Percentiles rank a stretch among this genome's conserved stretches.
These are phyloP conservation scores for Bombus impatiens DNA, from an alignment of 1,140 invertebrate genomes.

Conservation along the genomic window DNA sequence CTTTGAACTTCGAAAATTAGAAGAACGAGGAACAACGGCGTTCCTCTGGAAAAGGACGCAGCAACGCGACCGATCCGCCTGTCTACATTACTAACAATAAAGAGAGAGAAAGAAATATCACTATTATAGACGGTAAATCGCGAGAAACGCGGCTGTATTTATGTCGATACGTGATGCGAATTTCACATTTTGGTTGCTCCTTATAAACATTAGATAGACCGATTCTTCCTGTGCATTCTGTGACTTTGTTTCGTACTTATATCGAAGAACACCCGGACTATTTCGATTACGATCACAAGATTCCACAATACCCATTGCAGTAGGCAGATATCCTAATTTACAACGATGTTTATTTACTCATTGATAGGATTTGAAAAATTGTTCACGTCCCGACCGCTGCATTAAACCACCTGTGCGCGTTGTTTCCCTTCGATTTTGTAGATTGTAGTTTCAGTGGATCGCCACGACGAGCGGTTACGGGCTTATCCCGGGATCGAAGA, in stretches of 20 bases:
- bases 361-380: not conserved
- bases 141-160: not conserved
- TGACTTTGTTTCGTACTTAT: not conserved
- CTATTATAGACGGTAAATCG: not conserved
- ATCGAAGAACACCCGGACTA: too few species aligned
- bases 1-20: not conserved
- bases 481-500: constrained; percentile 43
- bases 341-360: not conserved
- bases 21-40: not conserved
- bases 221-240: not conserved
- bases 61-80: not conserved
- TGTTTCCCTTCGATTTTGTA: constrained; percentile 13
- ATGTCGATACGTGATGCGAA: too few species aligned
- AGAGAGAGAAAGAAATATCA: too few species aligned
- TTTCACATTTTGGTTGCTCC: not conserved
- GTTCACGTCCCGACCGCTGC: not conserved
- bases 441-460: not conserved
- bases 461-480: not conserved
- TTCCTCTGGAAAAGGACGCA: not conserved
- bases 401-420: constrained; percentile 31
- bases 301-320: not conserved
- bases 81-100: too few species aligned
- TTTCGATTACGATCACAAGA: too few species aligned
- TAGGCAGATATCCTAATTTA: not conserved
- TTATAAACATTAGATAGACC: not conserved